Evolutionary conservation across 1,140 invertebrate species (phyloP).

Genomic region (Tetraneura akinire): DNA sequence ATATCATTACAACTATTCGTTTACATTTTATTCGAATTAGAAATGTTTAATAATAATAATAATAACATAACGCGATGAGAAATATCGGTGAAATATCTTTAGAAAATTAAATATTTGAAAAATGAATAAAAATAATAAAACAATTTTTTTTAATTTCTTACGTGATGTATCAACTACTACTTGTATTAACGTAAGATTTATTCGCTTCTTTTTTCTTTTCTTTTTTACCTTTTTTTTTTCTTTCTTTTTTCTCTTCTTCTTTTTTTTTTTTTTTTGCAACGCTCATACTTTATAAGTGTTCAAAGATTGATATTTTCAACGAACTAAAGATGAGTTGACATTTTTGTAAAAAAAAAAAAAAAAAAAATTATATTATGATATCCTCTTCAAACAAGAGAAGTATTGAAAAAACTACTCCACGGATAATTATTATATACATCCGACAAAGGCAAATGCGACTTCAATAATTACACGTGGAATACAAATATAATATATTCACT

Average conservation of each 20-base stretch:
- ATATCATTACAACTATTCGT: too few relatives aligned
- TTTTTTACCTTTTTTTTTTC: too few relatives aligned
- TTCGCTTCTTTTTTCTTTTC: background rate
- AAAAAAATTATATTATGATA: background rate
- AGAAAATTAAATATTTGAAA: background rate
- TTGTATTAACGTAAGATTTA: conserved; percentile 24
- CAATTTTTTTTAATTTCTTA: conserved; percentile 28
- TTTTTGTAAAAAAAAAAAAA: conserved; percentile 17
- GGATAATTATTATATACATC: conserved; percentile 34
- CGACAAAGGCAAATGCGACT: background rate
- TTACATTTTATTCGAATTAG: too few relatives aligned
- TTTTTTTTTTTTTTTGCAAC: conserved; percentile 23
- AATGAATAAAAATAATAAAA: conserved; percentile 19
- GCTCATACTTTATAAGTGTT: conserved; percentile 19
- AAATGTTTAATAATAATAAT: too few relatives aligned
- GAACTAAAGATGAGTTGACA: conserved; percentile 27
- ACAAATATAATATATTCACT: too few relatives aligned
- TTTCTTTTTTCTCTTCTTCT: background rate
- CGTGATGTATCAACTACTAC: background rate
- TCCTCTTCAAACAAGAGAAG: conserved; percentile 9
- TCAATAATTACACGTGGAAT: background rate
- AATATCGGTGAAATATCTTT: too few relatives aligned
- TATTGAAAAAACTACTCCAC: conserved; percentile 19
- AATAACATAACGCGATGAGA: too few relatives aligned
- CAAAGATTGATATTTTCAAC: conserved; percentile 22